Evolutionary conservation across 2,888 invertebrate genomes (phyloP).

Genomic region (Notodonta dromedarius): DNA sequence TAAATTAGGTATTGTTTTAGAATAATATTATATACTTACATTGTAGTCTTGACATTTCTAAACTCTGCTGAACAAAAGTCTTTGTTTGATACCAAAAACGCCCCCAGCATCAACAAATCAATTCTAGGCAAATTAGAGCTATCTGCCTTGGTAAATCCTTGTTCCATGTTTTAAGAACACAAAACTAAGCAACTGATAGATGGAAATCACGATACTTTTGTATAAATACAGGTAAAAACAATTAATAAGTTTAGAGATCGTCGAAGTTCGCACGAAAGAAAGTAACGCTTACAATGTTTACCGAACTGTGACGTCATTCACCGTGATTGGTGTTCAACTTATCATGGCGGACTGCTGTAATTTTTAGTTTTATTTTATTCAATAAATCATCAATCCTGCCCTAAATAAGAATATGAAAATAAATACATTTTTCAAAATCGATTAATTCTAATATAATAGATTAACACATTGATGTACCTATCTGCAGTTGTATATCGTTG

Average conservation of each 20-base stretch:
- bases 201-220: no score
- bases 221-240: no score
- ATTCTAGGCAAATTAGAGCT: conserved; percentile 12
- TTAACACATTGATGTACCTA: background rate
- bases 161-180: conserved; percentile 5
- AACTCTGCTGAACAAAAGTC: no score
- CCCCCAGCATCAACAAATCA: conserved; percentile 5
- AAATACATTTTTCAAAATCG: background rate
- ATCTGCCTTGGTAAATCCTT: conserved; percentile 10
- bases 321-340: background rate
- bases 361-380: conserved; percentile 1
- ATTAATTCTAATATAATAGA: background rate
- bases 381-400: background rate
- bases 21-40: no score
- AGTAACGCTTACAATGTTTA: no score
- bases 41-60: no score
- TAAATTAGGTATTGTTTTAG: no score
- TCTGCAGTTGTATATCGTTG: no score
- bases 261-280: no score
- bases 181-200: no score
- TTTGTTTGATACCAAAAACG: conserved; percentile 4
- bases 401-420: background rate
- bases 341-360: background rate
- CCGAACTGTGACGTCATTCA: background rate
- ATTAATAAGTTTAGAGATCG: no score